Conservation (phyloP, 1,140 invertebrate genomes). For the Drosophila kurseongensis region DNA sequence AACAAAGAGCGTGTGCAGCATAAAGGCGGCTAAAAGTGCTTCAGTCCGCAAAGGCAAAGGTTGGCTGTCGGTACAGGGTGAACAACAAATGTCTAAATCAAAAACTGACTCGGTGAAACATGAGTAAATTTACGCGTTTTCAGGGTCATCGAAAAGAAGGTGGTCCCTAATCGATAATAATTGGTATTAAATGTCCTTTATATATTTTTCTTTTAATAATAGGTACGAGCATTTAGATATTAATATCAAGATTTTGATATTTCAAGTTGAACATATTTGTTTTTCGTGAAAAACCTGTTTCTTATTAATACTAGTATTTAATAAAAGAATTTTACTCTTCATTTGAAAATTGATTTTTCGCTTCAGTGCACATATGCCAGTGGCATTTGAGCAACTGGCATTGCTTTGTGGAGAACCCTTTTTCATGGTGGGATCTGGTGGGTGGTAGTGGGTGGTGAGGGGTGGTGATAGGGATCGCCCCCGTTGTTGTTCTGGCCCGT, state of each 20-base stretch:
- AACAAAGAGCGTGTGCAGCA: constrained; percentile 35
- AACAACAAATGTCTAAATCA: neutral
- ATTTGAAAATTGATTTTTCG: neutral
- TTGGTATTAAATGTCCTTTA: neutral
- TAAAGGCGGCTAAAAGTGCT: constrained; percentile 46
- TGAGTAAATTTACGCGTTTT: neutral
- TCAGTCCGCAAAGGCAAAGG: constrained; percentile 10
- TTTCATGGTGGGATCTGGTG: constrained; percentile 3
- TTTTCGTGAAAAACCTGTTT: too few species aligned
- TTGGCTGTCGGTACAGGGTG: constrained; percentile 1
- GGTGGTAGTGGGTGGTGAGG: too few species aligned
- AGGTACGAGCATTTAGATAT: too few species aligned
- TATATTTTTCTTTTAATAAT: neutral
- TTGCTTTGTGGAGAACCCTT: constrained; percentile 35
- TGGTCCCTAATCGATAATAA: too few species aligned
- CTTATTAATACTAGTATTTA: too few species aligned
- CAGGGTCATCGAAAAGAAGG: too few species aligned
- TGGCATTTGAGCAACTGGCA: constrained; percentile 47
- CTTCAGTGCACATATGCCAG: constrained; percentile 24
- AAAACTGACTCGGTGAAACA: neutral
- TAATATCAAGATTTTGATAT: too few species aligned
- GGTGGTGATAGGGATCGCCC: constrained; percentile 11
- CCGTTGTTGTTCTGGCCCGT: constrained; percentile 17
- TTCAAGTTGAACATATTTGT: too few species aligned
- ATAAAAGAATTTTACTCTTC: too few species aligned